These are phyloP conservation scores for Notechis scutatus DNA, from an alignment of 2,113 vertebrate genomes.

Conservation along the genomic window DNA sequence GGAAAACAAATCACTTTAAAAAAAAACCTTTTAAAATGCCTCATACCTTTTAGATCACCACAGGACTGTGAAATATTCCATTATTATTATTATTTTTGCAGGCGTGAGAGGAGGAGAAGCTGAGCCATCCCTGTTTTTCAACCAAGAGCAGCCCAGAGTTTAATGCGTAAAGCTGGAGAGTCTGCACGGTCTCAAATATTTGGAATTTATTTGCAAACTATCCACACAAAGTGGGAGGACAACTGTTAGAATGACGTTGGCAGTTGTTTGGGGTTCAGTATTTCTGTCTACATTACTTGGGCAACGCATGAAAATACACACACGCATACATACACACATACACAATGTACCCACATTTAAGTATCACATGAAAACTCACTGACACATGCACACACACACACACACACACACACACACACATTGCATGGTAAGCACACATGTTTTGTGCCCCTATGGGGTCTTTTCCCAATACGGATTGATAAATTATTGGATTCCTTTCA, in stretches of 20 bases:
- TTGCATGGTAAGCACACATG: background rate
- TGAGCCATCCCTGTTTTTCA: background rate
- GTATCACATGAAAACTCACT: background rate
- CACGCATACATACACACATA: background rate
- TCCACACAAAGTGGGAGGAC: background rate
- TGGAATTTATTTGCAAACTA: background rate
- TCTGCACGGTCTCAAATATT: background rate
- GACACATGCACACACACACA: background rate
- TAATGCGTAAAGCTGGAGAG: background rate
- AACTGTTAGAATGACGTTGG: background rate
- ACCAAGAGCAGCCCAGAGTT: background rate
- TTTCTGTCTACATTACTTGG: background rate
- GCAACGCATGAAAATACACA: background rate
- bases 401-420: background rate
- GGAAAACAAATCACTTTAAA: background rate
- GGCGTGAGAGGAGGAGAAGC: background rate
- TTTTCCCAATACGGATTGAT: background rate
- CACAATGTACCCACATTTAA: background rate
- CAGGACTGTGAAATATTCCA: background rate
- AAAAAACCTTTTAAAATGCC: background rate
- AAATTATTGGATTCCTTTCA: background rate
- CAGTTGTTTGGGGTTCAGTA: background rate
- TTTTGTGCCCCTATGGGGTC: background rate
- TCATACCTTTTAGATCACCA: background rate
- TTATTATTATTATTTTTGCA: background rate